Evolutionary conservation across 2,113 vertebrate genomes (phyloP), one percentile per base, ranked within the genome.

Genomic region (Aramus guarauna): DNA sequence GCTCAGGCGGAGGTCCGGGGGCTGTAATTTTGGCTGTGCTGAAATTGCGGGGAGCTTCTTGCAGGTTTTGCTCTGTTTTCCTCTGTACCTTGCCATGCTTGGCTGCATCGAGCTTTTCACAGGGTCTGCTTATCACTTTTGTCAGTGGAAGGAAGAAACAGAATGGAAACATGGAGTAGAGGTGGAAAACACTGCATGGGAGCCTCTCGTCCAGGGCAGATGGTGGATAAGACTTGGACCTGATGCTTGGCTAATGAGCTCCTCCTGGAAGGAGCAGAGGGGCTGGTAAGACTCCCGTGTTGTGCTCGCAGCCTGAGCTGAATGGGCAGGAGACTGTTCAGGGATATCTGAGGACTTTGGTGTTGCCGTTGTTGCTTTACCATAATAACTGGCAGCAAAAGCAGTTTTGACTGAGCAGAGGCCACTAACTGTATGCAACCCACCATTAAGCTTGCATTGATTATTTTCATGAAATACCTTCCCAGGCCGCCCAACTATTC

Each of bases 271-370:
- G 17, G 26, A 26, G 27, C 50, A 73, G 56, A 59, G 43, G 52
- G 22, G 43, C 37, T 16, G 1, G 2, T 26, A 59, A 30, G 48
- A n/a, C 34, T 43, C 24, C 47, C 0, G 0, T 11, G 11, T 21
- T 48, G 15, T 2, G 1, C n/a, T 39, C 4, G 5, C 47, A 68
- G 47, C 32, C 48, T 68, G 37, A 78, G 63, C 50, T 77, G 37
- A 62, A 36, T 1, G 10, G 53, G 32, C 27, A 72, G 67, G 24
- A 76, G 19, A 27, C 20, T 26, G 5, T 23, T 47, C 52, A 45
- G 58, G 50, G 18, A 21, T 45, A 15, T 75, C 24, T 68, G 72
- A 67, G 19, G 47, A 72, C 37, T 85, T 63, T 23, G 29, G 9
- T 82, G n/a, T 66, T 75, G 52, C 29, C 18, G 26, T 4, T 5